Base-by-base conservation (phyloP, 2,113 vertebrate genomes). In the Carassius gibelio region DNA sequence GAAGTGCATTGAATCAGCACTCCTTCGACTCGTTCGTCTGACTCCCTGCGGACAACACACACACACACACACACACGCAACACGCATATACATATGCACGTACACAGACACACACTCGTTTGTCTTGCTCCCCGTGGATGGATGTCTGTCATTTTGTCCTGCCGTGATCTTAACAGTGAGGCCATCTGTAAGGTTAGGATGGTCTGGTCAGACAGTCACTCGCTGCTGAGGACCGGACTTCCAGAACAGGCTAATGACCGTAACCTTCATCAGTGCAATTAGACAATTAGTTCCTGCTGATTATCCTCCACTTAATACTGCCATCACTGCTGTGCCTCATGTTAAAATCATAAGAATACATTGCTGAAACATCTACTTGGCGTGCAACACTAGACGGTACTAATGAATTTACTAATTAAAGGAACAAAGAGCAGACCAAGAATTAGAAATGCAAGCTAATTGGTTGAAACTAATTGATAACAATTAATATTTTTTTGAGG, bases 201-300 rank as follows among this genome's bases (percentile, higher is more conserved):
- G 5, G 86, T 87, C 88, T 90, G 93, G 92, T 92, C 92, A 92
- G 84, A 87, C 38, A 52, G 81, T 9, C 42, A 10, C 42, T 10
- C 42, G 42, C 42, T 45, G 42, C 77, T 74, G 90, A 83, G 85
- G 81, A 86, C 89, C 87, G 92, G 92, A 94, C 94, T 90, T 90
- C 59, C 83, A 89, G 88, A 91, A 90, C 78, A 72, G 87, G 88
- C 89, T 92, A 92, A 94, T 90, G 91, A 93, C 88, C 34, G 66
- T 88, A 84, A 84, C 88, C 69, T 87, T 87, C 87, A 90, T 90
- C 75, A 84, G 89, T 90, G 92, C 92, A 94, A 95, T 95, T 93
- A 93, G 90, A 92, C 93, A 95, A 95, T 95, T 95, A 95, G 94
- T 95, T 95, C 94, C 93, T 91, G 94, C 94, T 94, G 94, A 94